Percentiles rank a stretch among this genome's conserved stretches.
These are phyloP conservation scores for Sebastes dallii DNA, from an alignment of 2,797 vertebrate genomes.

Conservation along the genomic window DNA sequence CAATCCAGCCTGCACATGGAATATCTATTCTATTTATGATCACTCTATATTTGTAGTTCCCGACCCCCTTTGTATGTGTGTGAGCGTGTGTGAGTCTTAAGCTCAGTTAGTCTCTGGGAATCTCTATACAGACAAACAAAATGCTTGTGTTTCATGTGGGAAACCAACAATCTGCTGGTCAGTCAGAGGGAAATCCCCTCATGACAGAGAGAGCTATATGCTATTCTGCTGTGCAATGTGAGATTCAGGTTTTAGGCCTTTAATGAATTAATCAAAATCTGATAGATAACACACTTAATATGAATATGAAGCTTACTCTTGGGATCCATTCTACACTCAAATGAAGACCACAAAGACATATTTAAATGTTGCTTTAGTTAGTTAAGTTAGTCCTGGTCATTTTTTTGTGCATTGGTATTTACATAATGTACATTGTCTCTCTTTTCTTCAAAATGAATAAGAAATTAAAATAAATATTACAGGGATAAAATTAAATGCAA, in stretches of 20 bases:
- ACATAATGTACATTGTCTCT: not conserved
- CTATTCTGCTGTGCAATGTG: not conserved
- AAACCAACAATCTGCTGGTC: conserved; percentile 51
- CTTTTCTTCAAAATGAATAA: too few species aligned
- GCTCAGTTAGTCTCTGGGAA: conserved; percentile 72
- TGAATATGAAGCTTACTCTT: not conserved
- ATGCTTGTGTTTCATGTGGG: conserved; percentile 53
- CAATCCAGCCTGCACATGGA: conserved; percentile 61
- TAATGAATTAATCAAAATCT: not conserved
- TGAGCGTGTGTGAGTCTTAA: conserved; percentile 39
- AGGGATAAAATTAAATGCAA: not conserved
- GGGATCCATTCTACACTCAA: not conserved
- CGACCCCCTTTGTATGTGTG: conserved; percentile 58
- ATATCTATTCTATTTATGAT: conserved; percentile 70
- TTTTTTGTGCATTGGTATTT: not conserved
- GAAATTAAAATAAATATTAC: not conserved
- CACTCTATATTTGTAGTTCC: conserved; percentile 68
- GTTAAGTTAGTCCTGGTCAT: not conserved
- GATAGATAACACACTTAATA: not conserved
- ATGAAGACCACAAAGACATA: not conserved
- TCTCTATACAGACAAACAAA: conserved; percentile 51
- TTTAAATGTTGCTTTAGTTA: not conserved
- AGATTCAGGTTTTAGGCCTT: not conserved
- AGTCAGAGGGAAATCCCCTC: conserved; percentile 45
- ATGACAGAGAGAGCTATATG: not conserved